Base-by-base conservation (phyloP, 2,113 vertebrate genomes). In the Lipophrys pholis region DNA sequence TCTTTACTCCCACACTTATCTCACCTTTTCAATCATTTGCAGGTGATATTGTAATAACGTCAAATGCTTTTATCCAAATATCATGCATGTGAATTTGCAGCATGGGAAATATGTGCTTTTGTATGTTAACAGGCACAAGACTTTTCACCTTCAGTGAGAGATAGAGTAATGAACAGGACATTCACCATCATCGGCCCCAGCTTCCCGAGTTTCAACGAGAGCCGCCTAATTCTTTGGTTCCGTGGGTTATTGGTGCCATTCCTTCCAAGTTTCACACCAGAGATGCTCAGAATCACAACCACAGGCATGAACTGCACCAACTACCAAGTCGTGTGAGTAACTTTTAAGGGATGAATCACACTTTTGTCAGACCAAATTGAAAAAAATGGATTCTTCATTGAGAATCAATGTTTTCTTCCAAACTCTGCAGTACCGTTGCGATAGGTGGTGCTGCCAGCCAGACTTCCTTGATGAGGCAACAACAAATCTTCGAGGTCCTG, bases 151-250 rank as follows among this genome's bases (percentile, higher is more conserved):
- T 45, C 43, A n/a, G 73, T 80, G 57, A 72, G 71, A 69, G 86
- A 83, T 51, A 40, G 51, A 5, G 6, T 72, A 35, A 85, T 81
- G 86, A 81, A 88, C 35, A 55, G 11, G 87, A 94, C 82, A 43
- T 87, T 83, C 50, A 3, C 0, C n/a, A 61, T 87, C 79, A 70
- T 90, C 73, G 39, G 66, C 21, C 38, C 17, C 12, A 6, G 53
- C 8, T 73, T 86, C 61, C 11, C 8, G 3, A 0, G 0, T 8
- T 86, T 86, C 55, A 57, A 7, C 7, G 8, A 9, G 17, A 5
- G 21, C 1, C 49, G 63, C 15, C 55, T 55, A 54, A 7, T 14
- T 5, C 2, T 1, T 9, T 81, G 71, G 78, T 85, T 89, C 67
- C 52, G 12, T 50, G 40, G 68, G 40, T 83, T 53, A 73, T 76